Conservation (phyloP, 2,888 invertebrate species). For the Smittia aterrima region DNA sequence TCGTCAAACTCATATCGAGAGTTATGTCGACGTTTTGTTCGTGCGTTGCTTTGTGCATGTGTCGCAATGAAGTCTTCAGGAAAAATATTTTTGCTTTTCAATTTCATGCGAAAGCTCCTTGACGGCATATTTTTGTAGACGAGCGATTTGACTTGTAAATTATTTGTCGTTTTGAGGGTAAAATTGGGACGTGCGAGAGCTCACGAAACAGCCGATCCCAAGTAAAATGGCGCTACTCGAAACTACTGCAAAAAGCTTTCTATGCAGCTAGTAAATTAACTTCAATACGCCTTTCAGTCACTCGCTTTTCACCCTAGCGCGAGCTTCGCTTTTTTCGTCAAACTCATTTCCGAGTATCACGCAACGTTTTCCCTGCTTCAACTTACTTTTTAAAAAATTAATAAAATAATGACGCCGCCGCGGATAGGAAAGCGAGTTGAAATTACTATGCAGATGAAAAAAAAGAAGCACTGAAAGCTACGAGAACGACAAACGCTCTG, state of each 20-base stretch:
- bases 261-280: slow-evolving; percentile 38
- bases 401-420: slow-evolving; percentile 39
- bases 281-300: slow-evolving; percentile 6
- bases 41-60: not conserved
- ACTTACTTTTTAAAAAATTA: slow-evolving; percentile 21
- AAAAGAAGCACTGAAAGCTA: not conserved
- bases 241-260: slow-evolving; percentile 38
- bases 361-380: slow-evolving; percentile 19
- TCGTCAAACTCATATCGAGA: not conserved
- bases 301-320: not conserved
- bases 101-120: not conserved
- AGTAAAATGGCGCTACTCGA: not conserved
- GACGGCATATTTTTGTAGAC: not conserved
- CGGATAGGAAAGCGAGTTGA: not conserved
- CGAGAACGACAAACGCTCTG: not conserved
- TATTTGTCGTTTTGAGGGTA: not conserved
- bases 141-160: not conserved
- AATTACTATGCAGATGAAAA: slow-evolving; percentile 39
- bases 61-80: not conserved
- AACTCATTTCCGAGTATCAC: slow-evolving; percentile 35
- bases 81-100: not conserved
- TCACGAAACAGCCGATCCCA: not conserved
- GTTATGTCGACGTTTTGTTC: not conserved
- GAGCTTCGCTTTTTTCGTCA: not conserved
- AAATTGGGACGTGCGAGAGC: not conserved